Base-by-base conservation (phyloP, 1,140 invertebrate species). In the Linepithema humile region DNA sequence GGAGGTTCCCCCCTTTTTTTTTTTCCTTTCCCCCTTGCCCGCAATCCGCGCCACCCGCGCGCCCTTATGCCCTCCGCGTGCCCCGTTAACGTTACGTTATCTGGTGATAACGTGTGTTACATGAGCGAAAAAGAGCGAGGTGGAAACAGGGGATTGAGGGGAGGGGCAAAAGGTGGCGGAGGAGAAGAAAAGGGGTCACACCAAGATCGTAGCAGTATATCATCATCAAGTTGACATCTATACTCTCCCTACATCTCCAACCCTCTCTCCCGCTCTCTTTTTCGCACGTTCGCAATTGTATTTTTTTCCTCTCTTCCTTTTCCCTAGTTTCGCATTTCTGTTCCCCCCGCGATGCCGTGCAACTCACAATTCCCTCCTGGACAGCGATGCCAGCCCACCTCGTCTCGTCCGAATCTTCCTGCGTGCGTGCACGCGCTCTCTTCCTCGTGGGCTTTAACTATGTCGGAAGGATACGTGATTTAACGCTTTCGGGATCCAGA, bases 141-240 rank as follows among this genome's bases (percentile, higher is more conserved):
- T 75, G 74, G 82, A 72, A 69, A 77, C 62, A 75, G 45, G 1
- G 3, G 26, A 23, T 45, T 17, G 20, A 12, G 57, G 53, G 45
- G 45, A 59, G 73, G 26, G 48, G 2, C 32, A 82, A 23, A 80
- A 67, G 17, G 32, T 62, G 32, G 29, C 10, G 62, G 83, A 72
- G 89, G 86, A 86, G 85, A 73, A 87, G 85, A 86, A 87, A 87
- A 78, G 74, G 85, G 85, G 84, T 87, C 84, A 86, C 64, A 69
- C 83, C 83, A 85, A 88, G 83, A 85, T 90, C 84, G 83, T 90
- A 89, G 88, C 90, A 92, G 91, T 94, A 93, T 92, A 94, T 93
- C 93, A 94, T 94, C 92, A 94, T 94, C 91, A 93, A 93, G 91
- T 85, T 94, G 93, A 93, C 92, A 85, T 85, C 85, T 87, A 92